Evolutionary conservation across 2,888 invertebrate species (phyloP).

Genomic region (Patella pellucida): DNA sequence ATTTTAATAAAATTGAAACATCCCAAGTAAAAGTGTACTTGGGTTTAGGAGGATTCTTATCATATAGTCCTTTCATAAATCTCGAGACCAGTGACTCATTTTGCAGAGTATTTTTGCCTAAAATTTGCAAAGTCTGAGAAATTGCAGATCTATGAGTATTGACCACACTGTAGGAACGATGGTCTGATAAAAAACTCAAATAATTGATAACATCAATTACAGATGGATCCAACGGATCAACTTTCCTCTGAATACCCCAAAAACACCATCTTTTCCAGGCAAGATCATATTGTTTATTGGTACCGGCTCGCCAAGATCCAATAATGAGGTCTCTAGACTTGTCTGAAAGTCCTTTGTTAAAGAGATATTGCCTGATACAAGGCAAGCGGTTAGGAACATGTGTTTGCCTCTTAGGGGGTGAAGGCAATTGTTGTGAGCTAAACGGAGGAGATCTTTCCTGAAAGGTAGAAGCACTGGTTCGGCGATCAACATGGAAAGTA

Average conservation of each 20-base stretch:
- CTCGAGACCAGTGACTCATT: not conserved
- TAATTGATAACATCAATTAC: not conserved
- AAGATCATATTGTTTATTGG: constrained; percentile 4
- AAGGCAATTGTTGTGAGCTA: not conserved
- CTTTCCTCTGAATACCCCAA: not conserved
- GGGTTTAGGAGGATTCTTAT: too few species aligned
- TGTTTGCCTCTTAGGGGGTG: not conserved
- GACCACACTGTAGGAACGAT: not conserved
- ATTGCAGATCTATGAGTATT: not conserved
- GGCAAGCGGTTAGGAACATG: not conserved
- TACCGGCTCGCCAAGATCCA: not conserved
- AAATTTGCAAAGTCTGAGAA: not conserved
- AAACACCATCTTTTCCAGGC: not conserved
- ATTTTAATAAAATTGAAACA: too few species aligned
- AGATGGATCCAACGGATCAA: constrained; percentile 4
- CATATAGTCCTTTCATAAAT: not conserved
- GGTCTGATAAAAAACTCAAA: not conserved
- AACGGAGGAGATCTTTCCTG: not conserved
- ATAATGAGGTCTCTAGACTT: not conserved
- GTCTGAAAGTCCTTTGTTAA: not conserved
- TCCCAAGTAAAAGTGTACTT: too few species aligned
- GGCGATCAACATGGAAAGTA: not conserved
- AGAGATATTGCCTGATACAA: not conserved
- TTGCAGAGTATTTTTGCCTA: not conserved
- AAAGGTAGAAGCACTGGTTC: not conserved